phyloP scores from a whole-genome alignment of 2,797 vertebrate species.

The Eurystomus glaucurus region DNA sequence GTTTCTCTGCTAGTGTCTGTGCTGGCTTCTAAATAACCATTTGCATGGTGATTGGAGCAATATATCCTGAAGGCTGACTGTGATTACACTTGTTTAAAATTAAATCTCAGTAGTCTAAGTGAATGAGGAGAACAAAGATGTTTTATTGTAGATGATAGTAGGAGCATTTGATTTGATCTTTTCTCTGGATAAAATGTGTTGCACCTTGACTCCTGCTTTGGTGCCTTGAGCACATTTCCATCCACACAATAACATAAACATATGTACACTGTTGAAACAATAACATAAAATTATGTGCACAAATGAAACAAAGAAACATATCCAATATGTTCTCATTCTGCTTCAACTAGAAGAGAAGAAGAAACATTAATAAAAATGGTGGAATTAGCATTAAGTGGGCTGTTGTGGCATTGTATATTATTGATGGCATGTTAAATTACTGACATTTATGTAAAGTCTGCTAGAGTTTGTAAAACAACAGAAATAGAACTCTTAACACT shows the following conservation, averaged over 20 bases:
- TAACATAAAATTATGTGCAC: not conserved
- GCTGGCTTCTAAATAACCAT: not conserved
- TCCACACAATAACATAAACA: not conserved
- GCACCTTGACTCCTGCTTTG: not conserved
- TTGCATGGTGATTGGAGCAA: not conserved
- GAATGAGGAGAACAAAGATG: not conserved
- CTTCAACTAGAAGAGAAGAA: not conserved
- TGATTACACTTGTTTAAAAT: not conserved
- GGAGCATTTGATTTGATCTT: not conserved
- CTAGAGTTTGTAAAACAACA: not conserved
- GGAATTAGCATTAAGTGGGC: not conserved
- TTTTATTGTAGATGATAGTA: not conserved
- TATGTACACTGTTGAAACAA: too few relatives aligned
- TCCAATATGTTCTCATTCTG: not conserved
- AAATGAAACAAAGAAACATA: not conserved
- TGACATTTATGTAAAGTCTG: not conserved
- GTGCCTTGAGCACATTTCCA: not conserved
- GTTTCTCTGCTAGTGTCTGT: not conserved
- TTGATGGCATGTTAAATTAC: not conserved
- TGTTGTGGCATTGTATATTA: not conserved
- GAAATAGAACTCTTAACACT: not conserved
- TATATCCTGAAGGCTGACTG: not conserved
- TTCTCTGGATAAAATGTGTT: not conserved
- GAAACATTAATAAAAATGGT: not conserved
- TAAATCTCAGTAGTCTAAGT: not conserved